These are phyloP conservation scores for Danio choprae DNA, from an alignment of 2,797 vertebrate genomes.

Conservation along the genomic window DNA sequence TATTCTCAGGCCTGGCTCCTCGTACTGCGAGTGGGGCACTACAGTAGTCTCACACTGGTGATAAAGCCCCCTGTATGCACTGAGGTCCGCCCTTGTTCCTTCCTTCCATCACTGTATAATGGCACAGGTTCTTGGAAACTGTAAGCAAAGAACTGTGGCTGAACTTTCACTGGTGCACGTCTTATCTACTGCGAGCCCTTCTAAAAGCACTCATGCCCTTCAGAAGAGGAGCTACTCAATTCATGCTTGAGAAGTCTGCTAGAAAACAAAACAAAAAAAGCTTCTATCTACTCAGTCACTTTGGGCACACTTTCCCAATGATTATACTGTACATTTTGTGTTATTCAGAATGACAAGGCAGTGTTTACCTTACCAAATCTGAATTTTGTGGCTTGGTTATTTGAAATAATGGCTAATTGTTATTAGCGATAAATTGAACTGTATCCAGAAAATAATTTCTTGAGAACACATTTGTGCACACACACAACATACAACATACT, in stretches of 20 bases:
- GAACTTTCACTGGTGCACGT: slow-evolving; percentile 42
- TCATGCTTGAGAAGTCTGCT: slow-evolving; percentile 41
- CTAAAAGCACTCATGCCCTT: slow-evolving; percentile 63
- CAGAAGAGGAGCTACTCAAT: slow-evolving; percentile 66
- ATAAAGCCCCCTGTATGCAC: slow-evolving; percentile 16
- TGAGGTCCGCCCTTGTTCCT: slow-evolving; percentile 4
- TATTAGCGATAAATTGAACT: no score
- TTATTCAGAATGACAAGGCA: background rate
- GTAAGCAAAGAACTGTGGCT: slow-evolving; percentile 35
- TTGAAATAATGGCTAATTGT: no score
- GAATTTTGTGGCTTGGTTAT: background rate
- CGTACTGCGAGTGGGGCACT: slow-evolving; percentile 1
- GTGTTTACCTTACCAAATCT: background rate
- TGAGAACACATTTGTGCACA: no score
- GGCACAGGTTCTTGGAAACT: slow-evolving; percentile 28
- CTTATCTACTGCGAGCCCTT: slow-evolving; percentile 36
- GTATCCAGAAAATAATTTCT: no score
- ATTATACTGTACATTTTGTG: background rate
- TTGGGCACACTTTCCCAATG: background rate
- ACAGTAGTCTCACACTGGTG: slow-evolving; percentile 11
- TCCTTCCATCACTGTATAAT: slow-evolving; percentile 11
- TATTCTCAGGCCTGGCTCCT: slow-evolving; percentile 72
- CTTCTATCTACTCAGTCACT: slow-evolving; percentile 3
- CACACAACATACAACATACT: no score
- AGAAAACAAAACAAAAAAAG: slow-evolving; percentile 16